A percentile compares a stretch with the other conserved stretches of the same genome.
These are phyloP conservation scores for Plodia interpunctella DNA, from an alignment of 1,140 invertebrate genomes.

Conservation along the genomic window DNA sequence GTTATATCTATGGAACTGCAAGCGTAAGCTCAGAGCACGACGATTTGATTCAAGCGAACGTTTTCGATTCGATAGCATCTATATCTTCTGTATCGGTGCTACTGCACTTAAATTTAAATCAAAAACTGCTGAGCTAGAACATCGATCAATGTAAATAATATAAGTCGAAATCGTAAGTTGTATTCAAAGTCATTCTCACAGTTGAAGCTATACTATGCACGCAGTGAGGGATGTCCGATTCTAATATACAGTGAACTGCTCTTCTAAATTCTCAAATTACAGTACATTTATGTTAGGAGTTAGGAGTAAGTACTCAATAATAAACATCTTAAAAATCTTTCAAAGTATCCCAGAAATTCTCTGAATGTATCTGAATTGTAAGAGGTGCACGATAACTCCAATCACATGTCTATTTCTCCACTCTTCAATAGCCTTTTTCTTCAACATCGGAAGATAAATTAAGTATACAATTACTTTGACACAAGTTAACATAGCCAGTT, in stretches of 20 bases:
- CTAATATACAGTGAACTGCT: too few species aligned
- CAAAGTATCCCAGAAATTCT: too few species aligned
- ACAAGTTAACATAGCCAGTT: too few species aligned
- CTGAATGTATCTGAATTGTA: too few species aligned
- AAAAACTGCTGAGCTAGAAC: slow-evolving; percentile 66
- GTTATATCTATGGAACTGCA: too few species aligned
- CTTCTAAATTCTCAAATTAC: too few species aligned
- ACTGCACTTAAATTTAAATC: slow-evolving; percentile 51
- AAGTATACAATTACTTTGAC: too few species aligned
- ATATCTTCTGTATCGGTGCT: slow-evolving; percentile 39
- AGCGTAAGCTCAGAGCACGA: not conserved
- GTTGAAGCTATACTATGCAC: slow-evolving; percentile 25
- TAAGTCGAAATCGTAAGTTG: slow-evolving; percentile 37
- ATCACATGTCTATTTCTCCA: too few species aligned
- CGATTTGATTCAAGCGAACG: not conserved
- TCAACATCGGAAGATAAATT: too few species aligned
- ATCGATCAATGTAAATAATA: slow-evolving; percentile 59
- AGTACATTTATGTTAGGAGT: too few species aligned
- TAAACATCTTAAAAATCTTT: not conserved
- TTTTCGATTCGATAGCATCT: slow-evolving; percentile 20
- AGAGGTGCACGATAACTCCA: too few species aligned
- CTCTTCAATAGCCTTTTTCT: not conserved
- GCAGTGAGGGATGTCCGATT: too few species aligned
- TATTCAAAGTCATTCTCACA: slow-evolving; percentile 27
- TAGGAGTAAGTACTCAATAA: not conserved